Evolutionary conservation across 2,888 invertebrate species (phyloP).

Genomic region (Lissonota sp.): DNA sequence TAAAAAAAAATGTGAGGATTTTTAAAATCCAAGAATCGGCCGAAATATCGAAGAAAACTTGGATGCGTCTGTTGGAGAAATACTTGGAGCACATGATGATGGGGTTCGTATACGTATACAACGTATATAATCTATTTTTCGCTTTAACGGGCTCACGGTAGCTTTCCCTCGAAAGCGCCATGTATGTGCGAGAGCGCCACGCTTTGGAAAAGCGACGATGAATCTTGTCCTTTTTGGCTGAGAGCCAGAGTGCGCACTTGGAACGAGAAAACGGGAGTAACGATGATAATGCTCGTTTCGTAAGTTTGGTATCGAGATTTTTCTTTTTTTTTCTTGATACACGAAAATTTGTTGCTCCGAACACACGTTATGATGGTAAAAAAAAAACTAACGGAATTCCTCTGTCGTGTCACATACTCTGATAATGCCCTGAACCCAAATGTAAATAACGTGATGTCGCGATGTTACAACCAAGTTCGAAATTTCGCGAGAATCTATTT

Average conservation of each 20-base stretch:
- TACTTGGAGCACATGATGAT: slow-evolving; percentile 1
- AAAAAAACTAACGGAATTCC: too few relatives aligned
- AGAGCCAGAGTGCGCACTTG: slow-evolving; percentile 3
- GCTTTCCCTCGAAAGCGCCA: slow-evolving; percentile 26
- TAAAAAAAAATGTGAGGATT: too few relatives aligned
- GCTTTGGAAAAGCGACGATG: too few relatives aligned
- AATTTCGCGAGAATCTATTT: too few relatives aligned
- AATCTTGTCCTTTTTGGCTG: slow-evolving; percentile 10
- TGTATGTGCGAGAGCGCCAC: slow-evolving; percentile 22
- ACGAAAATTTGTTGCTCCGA: too few relatives aligned
- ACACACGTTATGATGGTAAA: too few relatives aligned
- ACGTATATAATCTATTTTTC: slow-evolving; percentile 33
- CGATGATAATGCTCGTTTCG: slow-evolving; percentile 41
- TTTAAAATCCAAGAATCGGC: neutral
- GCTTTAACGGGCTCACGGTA: slow-evolving; percentile 38
- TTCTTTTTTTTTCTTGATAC: neutral
- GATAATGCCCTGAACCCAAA: too few relatives aligned
- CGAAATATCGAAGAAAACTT: slow-evolving; percentile 24
- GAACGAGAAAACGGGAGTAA: slow-evolving; percentile 15
- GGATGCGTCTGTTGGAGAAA: slow-evolving; percentile 20
- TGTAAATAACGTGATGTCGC: too few relatives aligned
- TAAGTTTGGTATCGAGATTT: slow-evolving; percentile 25
- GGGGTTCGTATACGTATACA: neutral
- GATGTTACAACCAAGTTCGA: too few relatives aligned
- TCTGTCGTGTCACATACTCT: too few relatives aligned